Conservation (phyloP, 1,140 invertebrate species). For the Steinernema khuongi region DNA sequence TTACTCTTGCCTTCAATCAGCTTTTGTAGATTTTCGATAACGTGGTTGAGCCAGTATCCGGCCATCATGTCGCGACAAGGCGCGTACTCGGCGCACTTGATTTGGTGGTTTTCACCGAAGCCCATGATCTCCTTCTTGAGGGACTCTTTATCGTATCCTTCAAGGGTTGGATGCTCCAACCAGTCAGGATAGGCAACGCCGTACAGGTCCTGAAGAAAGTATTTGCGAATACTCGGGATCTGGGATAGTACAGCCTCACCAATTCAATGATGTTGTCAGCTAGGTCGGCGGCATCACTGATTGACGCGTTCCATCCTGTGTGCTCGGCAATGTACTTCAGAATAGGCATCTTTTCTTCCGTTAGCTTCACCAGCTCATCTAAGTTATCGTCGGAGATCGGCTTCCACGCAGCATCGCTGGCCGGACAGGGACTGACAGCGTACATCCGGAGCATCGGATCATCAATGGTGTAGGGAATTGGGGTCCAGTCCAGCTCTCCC, state of each 20-base stretch:
- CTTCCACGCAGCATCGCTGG: slow-evolving; percentile 24
- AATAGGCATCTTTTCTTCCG: slow-evolving; percentile 21
- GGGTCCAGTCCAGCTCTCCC: slow-evolving; percentile 35
- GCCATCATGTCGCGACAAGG: slow-evolving; percentile 39
- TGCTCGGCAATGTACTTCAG: slow-evolving; percentile 28
- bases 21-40: slow-evolving; percentile 30
- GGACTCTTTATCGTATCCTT: slow-evolving; percentile 24
- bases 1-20: slow-evolving; percentile 18
- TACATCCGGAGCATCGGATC: slow-evolving; percentile 44
- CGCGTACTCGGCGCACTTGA: slow-evolving; percentile 32
- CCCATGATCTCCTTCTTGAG: slow-evolving; percentile 39
- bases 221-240: too few species aligned
- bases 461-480: slow-evolving; percentile 43
- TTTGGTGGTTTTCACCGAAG: slow-evolving; percentile 41
- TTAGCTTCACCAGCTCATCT: slow-evolving; percentile 32
- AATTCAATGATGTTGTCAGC: neutral
- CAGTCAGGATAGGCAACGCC: slow-evolving; percentile 35
- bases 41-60: slow-evolving; percentile 34
- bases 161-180: slow-evolving; percentile 29
- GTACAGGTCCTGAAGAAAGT: slow-evolving; percentile 33
- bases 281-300: neutral
- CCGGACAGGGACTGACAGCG: slow-evolving; percentile 9
- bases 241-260: neutral
- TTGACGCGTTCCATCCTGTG: slow-evolving; percentile 37
- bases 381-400: slow-evolving; percentile 34